Base-by-base conservation (phyloP, 2,888 invertebrate species). In the Metopia argyrocephala region DNA sequence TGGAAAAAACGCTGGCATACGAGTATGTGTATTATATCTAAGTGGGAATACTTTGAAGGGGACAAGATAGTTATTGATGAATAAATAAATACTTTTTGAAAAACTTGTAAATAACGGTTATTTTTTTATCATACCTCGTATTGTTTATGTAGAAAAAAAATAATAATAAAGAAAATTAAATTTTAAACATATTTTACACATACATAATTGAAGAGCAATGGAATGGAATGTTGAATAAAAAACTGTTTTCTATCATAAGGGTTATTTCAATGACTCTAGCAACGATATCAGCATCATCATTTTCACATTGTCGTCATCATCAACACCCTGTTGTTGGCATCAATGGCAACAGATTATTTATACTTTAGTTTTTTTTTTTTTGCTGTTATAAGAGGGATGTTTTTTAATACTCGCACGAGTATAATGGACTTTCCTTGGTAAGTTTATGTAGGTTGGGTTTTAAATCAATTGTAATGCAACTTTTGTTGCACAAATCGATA, bases 171-270 rank as follows among this genome's bases (percentile, higher is more conserved):
- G n/a, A n/a, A n/a, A n/a, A n/a, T n/a, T n/a, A n/a, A n/a, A n/a
- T n/a, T n/a, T n/a, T n/a, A n/a, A n/a, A 54, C 38, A 84, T 84
- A 86, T 85, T 85, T 87, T 86, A 83, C 76, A 69, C 83, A 83
- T 75, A 69, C 83, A 87, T 85, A 87, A 87, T 87, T 87, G 86
- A 85, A 85, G 84, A 82, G 82, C 86, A 86, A 86, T 84, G 87
- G 86, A 83, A 85, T 86, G 85, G 85, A 83, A 85, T 85, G 86
- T 84, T 85, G 85, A 85, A 85, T 84, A 85, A 86, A 85, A 85
- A 85, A 85, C 85, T 82, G 84, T 75, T 83, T n/a, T n/a, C n/a
- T n/a, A n/a, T n/a, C n/a, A n/a, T n/a, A n/a, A n/a, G n/a, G n/a
- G n/a, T n/a, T n/a, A n/a, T n/a, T 46, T n/a, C 9, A 61, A 18